Evolutionary conservation across 2,888 invertebrate genomes (phyloP).

Genomic region (Callinectes sapidus): DNA sequence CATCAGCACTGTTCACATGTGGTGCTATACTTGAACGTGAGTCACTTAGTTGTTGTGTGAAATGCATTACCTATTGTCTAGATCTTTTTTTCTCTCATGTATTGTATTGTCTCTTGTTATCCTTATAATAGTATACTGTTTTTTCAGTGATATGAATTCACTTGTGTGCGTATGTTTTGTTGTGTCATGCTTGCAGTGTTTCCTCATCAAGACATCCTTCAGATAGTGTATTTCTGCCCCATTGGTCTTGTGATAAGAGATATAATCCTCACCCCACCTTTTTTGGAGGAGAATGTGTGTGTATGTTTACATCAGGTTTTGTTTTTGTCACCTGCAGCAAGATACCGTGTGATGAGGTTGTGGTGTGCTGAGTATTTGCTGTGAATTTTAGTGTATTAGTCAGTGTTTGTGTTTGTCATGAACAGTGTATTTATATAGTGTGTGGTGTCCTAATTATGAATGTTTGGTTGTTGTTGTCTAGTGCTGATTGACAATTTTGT

Average conservation of each 20-base stretch:
- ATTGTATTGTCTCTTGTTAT: background rate
- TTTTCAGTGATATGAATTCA: background rate
- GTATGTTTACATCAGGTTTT: background rate
- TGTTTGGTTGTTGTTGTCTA: slow-evolving; percentile 12
- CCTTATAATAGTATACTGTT: background rate
- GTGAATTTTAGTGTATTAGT: background rate
- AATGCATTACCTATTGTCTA: background rate
- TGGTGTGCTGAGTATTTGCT: background rate
- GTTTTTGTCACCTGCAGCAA: background rate
- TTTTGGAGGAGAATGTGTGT: background rate
- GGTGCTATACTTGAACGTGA: background rate
- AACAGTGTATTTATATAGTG: background rate
- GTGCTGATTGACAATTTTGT: background rate
- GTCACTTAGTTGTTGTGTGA: background rate
- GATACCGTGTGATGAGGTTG: background rate
- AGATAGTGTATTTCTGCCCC: background rate
- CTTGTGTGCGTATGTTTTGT: background rate
- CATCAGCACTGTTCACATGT: background rate
- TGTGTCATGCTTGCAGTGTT: slow-evolving; percentile 1
- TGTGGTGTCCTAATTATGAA: background rate
- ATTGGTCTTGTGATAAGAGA: background rate
- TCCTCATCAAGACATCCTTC: background rate
- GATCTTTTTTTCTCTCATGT: background rate
- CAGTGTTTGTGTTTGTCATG: background rate
- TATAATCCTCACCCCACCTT: background rate